Conservation (phyloP, 2,888 invertebrate genomes). For the Tetramorium bicarinatum region DNA sequence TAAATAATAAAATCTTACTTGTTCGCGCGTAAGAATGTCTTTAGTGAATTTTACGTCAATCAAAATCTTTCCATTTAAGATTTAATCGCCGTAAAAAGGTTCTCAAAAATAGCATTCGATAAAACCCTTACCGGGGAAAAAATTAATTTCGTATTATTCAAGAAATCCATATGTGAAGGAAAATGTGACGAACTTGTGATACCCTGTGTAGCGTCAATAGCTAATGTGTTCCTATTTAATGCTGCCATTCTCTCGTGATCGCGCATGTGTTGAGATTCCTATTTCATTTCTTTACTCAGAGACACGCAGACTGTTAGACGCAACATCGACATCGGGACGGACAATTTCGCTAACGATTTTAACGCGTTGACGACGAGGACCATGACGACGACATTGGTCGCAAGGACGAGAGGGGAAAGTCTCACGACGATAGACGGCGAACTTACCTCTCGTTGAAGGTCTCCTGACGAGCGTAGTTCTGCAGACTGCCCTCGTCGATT, state of each 20-base stretch:
- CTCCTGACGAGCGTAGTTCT: conserved; percentile 98
- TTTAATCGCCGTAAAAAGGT: neutral
- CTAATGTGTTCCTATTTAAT: conserved; percentile 55
- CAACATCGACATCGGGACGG: conserved; percentile 82
- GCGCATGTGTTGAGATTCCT: conserved; percentile 59
- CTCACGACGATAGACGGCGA: conserved; percentile 44
- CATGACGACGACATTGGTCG: conserved; percentile 55
- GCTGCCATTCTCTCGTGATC: conserved; percentile 46
- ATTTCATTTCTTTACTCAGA: conserved; percentile 49
- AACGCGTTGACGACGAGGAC: conserved; percentile 59
- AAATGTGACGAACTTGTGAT: neutral
- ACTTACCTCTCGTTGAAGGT: conserved; percentile 99
- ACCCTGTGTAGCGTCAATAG: conserved; percentile 35
- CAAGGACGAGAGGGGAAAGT: conserved; percentile 57
- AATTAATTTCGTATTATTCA: neutral
- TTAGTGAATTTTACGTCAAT: neutral
- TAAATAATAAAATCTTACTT: neutral
- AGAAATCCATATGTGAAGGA: conserved; percentile 10
- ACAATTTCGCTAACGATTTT: conserved; percentile 74
- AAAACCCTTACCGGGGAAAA: neutral
- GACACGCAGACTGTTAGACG: conserved; percentile 77
- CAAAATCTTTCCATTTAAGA: neutral
- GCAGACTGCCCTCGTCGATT: conserved; percentile 98
- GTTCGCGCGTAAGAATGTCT: neutral
- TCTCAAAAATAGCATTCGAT: neutral